Evolutionary conservation across 2,113 vertebrate genomes (phyloP).

Genomic region (Eupsittula cactorum): DNA sequence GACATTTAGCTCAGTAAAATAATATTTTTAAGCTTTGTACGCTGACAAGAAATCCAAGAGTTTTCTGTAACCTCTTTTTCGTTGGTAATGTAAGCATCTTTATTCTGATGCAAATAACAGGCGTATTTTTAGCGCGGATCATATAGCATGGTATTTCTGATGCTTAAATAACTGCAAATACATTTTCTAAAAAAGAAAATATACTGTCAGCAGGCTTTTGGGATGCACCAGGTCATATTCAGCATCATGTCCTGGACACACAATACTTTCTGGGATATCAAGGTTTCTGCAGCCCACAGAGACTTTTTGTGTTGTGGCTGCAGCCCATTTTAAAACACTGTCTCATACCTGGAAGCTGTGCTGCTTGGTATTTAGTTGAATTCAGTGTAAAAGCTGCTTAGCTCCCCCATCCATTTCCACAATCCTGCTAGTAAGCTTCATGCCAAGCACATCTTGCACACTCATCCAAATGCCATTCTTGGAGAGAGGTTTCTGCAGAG

Average conservation of each 20-base stretch:
- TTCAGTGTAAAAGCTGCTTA: not conserved
- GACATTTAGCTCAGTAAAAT: not conserved
- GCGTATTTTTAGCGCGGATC: not conserved
- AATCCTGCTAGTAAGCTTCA: too few relatives aligned
- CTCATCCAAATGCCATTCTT: fast-evolving
- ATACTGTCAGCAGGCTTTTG: not conserved
- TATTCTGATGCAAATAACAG: not conserved
- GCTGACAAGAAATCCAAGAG: not conserved
- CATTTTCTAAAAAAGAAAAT: not conserved
- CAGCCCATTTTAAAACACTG: not conserved
- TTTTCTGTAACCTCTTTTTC: not conserved
- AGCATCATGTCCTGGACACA: not conserved
- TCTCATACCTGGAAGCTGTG: fast-evolving
- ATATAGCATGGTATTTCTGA: not conserved
- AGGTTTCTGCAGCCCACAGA: not conserved
- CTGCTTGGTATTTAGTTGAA: not conserved
- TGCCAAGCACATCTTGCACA: not conserved
- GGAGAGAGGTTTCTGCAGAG: not conserved
- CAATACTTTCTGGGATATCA: fast-evolving
- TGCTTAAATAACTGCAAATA: not conserved
- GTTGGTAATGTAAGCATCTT: not conserved
- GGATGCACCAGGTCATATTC: not conserved
- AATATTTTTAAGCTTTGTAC: not conserved
- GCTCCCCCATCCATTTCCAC: not conserved
- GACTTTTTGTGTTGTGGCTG: not conserved